phyloP scores from a whole-genome alignment of 92 coral and sea anemone species.

The Phenganax stokvisi region DNA sequence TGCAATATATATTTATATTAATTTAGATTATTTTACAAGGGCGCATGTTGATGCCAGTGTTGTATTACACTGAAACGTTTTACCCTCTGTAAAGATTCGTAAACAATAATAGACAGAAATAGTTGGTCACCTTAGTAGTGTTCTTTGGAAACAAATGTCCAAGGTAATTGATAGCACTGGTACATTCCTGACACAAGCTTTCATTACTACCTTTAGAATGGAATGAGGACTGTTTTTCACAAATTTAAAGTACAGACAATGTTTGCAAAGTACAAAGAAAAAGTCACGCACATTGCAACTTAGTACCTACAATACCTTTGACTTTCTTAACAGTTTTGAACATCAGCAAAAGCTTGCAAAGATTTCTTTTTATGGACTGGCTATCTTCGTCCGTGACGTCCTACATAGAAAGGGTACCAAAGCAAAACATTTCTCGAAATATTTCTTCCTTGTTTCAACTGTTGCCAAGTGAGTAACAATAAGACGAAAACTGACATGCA shows the following conservation, averaged over 20 bases:
- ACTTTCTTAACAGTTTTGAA: background rate
- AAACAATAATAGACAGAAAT: background rate
- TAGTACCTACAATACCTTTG: background rate
- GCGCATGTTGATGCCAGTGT: too few species aligned
- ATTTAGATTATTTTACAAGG: too few species aligned
- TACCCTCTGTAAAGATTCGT: too few species aligned
- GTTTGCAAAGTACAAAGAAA: background rate
- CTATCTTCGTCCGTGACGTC: background rate
- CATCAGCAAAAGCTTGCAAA: slow-evolving; percentile 9
- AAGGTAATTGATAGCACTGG: background rate
- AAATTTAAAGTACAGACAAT: background rate
- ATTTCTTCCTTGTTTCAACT: too few species aligned
- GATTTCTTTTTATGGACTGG: background rate
- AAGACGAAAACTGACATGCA: too few species aligned
- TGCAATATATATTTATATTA: too few species aligned
- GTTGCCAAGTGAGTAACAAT: too few species aligned
- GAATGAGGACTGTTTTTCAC: background rate
- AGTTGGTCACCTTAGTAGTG: slow-evolving; percentile 3
- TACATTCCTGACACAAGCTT: slow-evolving; percentile 14
- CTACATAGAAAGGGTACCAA: background rate
- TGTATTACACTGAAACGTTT: too few species aligned
- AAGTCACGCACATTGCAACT: background rate
- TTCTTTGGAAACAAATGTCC: slow-evolving; percentile 32
- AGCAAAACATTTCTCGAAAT: background rate
- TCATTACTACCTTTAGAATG: background rate